phyloP scores from a whole-genome alignment of 2,797 vertebrate species.

The Sparidentex hasta region DNA sequence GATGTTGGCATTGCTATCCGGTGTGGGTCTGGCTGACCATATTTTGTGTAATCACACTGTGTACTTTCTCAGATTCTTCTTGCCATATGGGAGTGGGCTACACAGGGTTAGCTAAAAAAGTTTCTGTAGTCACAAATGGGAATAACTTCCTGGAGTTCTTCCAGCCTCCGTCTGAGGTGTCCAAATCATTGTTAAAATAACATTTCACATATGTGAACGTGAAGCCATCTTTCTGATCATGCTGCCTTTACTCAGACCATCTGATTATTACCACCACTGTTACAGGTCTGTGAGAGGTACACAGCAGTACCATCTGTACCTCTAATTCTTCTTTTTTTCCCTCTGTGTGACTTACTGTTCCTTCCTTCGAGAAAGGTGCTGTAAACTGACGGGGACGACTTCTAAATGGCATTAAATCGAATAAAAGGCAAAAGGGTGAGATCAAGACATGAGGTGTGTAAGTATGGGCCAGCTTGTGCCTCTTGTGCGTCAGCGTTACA shows the following conservation, averaged over 20 bases:
- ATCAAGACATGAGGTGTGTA: constrained; percentile 7
- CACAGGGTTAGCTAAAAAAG: constrained; percentile 51
- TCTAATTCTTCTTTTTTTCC: constrained; percentile 1
- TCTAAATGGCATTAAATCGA: constrained; percentile 10
- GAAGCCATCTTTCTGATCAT: background rate
- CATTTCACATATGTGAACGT: constrained; percentile 13
- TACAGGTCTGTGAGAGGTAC: constrained; percentile 12
- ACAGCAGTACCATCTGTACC: constrained; percentile 38
- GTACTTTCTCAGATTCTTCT: constrained; percentile 31
- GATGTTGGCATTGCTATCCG: constrained; percentile 44
- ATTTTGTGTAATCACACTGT: constrained; percentile 53
- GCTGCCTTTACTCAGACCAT: constrained; percentile 34
- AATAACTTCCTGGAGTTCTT: constrained; percentile 42
- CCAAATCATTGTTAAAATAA: constrained; percentile 40
- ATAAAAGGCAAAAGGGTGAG: constrained; percentile 29
- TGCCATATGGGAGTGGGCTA: constrained; percentile 55
- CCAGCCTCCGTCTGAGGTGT: constrained; percentile 30
- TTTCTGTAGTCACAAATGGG: constrained; percentile 35
- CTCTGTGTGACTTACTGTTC: background rate
- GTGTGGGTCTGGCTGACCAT: constrained; percentile 40
- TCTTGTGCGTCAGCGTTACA: constrained; percentile 1
- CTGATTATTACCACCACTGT: constrained; percentile 29
- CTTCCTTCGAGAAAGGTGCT: background rate
- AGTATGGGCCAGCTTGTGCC: constrained; percentile 2
- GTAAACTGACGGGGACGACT: constrained; percentile 13